A percentile compares a stretch with the other conserved stretches of the same genome.
These are phyloP conservation scores for Leptinotarsa lineolata DNA, from an alignment of 1,140 invertebrate species.

Conservation along the genomic window DNA sequence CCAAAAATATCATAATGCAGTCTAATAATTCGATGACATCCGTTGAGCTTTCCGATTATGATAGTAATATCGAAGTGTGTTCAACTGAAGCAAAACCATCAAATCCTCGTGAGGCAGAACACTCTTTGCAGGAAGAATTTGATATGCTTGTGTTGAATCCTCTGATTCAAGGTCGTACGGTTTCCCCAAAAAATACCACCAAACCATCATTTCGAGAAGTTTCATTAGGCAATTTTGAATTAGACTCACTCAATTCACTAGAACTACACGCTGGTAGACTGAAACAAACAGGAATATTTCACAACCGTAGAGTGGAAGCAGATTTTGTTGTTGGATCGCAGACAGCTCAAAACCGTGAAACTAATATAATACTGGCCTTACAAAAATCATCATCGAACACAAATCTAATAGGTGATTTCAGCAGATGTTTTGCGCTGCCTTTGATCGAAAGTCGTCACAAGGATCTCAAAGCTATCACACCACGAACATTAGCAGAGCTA, in stretches of 20 bases:
- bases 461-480: slow-evolving; percentile 85
- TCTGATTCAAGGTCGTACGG: slow-evolving; percentile 37
- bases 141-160: slow-evolving; percentile 54
- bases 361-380: slow-evolving; percentile 67
- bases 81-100: slow-evolving; percentile 71
- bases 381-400: slow-evolving; percentile 65
- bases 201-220: slow-evolving; percentile 54
- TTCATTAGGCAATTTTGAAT: slow-evolving; percentile 45
- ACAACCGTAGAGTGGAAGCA: slow-evolving; percentile 30
- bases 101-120: slow-evolving; percentile 60
- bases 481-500: slow-evolving; percentile 72
- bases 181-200: slow-evolving; percentile 41
- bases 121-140: slow-evolving; percentile 50
- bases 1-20: slow-evolving; percentile 29
- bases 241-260: slow-evolving; percentile 63
- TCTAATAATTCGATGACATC: slow-evolving; percentile 35
- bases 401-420: slow-evolving; percentile 84
- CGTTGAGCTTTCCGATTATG: slow-evolving; percentile 41
- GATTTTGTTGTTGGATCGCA: slow-evolving; percentile 19
- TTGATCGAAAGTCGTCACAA: slow-evolving; percentile 77
- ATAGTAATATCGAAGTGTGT: slow-evolving; percentile 60
- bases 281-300: slow-evolving; percentile 60
- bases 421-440: slow-evolving; percentile 77
- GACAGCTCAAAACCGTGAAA: slow-evolving; percentile 59
- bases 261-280: slow-evolving; percentile 62